Evolutionary conservation across 37 sponge, comb jelly and placozoan genomes (phyloP).

Genomic region (Mnemiopsis leidyi): DNA sequence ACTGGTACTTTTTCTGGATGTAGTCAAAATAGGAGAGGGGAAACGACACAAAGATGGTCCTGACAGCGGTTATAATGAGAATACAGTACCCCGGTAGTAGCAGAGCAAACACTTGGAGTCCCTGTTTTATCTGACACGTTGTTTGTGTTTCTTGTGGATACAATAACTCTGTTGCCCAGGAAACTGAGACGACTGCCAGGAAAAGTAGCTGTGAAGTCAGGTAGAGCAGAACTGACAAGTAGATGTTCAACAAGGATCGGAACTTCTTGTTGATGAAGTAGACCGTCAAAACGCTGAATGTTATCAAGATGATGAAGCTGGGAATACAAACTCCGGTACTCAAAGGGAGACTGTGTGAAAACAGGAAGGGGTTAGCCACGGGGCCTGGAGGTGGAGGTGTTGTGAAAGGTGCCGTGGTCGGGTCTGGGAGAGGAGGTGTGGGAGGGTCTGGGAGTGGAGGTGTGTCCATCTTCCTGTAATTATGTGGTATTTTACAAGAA

Average conservation of each 20-base stretch:
- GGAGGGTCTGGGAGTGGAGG: background rate
- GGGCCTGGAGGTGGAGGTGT: background rate
- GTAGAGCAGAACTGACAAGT: constrained; percentile 9
- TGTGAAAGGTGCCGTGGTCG: background rate
- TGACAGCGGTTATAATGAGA: background rate
- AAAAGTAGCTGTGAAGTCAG: background rate
- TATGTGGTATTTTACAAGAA: too few species aligned
- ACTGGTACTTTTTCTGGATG: background rate
- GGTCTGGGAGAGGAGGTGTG: background rate
- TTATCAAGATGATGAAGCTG: background rate
- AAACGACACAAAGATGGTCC: background rate
- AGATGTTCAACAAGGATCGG: background rate
- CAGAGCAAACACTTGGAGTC: background rate
- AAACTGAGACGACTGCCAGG: background rate
- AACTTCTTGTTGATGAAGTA: background rate
- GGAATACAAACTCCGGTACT: background rate
- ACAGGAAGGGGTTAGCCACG: background rate
- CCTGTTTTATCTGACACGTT: background rate
- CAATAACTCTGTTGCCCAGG: background rate
- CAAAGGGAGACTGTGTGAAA: background rate
- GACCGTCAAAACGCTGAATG: background rate
- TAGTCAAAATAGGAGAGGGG: constrained; percentile 1
- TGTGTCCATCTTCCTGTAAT: too few species aligned
- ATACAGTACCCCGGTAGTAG: background rate
- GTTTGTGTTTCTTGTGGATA: background rate